Percentiles rank a stretch among this genome's conserved stretches.
Evolutionary conservation across 2,113 vertebrate genomes (phyloP).

Genomic region (Benitochromis conjunctus): DNA sequence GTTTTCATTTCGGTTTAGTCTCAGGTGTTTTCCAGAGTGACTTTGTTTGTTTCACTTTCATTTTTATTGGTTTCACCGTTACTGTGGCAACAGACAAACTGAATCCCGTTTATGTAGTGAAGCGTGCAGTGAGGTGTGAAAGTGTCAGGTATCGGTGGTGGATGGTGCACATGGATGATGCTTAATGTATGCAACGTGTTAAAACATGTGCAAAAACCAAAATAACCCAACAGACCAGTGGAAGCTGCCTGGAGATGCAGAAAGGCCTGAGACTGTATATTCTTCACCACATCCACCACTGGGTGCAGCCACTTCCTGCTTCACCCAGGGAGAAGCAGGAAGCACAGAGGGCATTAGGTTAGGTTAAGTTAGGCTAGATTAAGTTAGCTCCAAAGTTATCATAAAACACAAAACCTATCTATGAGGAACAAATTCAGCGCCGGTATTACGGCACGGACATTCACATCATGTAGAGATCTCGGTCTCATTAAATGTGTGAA

Average conservation of each 20-base stretch:
- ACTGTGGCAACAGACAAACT: background rate
- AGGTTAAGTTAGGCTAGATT: background rate
- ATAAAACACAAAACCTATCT: too few species aligned
- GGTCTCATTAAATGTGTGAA: background rate
- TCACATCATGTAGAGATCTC: background rate
- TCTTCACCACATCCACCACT: background rate
- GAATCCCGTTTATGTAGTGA: rapidly evolving
- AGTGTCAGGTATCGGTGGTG: background rate
- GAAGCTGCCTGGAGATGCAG: background rate
- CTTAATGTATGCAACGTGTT: background rate
- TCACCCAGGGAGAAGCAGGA: background rate
- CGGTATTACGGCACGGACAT: background rate
- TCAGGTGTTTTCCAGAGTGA: rapidly evolving
- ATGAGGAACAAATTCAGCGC: background rate
- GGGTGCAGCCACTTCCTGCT: background rate
- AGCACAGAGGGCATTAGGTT: background rate
- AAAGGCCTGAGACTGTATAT: background rate
- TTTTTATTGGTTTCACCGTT: background rate
- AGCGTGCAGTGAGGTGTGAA: background rate
- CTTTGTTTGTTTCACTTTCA: background rate
- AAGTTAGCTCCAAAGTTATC: too few species aligned
- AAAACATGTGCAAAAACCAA: background rate
- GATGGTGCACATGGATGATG: background rate
- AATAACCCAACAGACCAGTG: background rate
- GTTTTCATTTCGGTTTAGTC: background rate